A percentile compares a stretch with the other conserved stretches of the same genome.
These are phyloP conservation scores for Tanypteryx hageni DNA, from an alignment of 2,888 invertebrate genomes.

Conservation along the genomic window DNA sequence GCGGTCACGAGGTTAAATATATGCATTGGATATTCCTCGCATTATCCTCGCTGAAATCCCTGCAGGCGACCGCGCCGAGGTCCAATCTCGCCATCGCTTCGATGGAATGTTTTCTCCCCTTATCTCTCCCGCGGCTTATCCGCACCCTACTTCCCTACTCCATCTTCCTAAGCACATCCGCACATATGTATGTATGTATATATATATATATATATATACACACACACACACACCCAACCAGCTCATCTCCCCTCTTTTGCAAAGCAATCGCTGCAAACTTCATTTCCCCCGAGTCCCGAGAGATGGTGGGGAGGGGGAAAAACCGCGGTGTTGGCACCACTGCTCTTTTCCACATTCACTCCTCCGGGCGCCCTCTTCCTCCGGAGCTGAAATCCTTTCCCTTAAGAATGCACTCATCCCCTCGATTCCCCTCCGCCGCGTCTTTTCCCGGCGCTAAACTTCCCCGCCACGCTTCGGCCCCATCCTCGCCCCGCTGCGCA, in stretches of 20 bases:
- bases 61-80: background rate
- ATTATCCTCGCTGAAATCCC: background rate
- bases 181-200: too few relatives aligned
- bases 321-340: constrained; percentile 15
- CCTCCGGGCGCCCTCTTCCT: background rate
- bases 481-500: background rate
- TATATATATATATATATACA: too few relatives aligned
- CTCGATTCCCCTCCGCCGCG: too few relatives aligned
- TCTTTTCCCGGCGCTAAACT: too few relatives aligned
- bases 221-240: too few relatives aligned
- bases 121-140: background rate
- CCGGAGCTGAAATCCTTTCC: background rate
- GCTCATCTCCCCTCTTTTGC: background rate
- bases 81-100: background rate
- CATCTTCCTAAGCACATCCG: background rate
- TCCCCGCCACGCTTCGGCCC: background rate
- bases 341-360: constrained; percentile 25
- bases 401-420: background rate
- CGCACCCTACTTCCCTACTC: background rate
- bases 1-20: constrained; percentile 9
- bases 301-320: background rate
- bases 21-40: background rate
- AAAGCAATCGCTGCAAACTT: constrained; percentile 35
- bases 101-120: too few relatives aligned
- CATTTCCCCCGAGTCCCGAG: constrained; percentile 19